phyloP scores from a whole-genome alignment of 1,140 invertebrate genomes.

The Tetramorium parvispinum region DNA sequence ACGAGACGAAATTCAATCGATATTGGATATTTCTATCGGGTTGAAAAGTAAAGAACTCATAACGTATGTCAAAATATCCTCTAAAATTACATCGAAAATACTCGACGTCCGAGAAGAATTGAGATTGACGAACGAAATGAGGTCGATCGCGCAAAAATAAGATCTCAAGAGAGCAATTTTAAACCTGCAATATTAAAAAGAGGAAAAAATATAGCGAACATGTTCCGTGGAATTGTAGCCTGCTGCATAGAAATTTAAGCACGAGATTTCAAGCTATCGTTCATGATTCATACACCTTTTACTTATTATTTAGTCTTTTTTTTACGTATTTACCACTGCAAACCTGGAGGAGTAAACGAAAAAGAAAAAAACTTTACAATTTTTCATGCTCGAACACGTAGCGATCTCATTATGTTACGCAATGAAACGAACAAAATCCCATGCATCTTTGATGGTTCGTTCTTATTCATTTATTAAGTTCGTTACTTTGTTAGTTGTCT shows the following conservation, averaged over 20 bases:
- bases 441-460: background rate
- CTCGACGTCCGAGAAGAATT: background rate
- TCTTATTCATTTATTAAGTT: slow-evolving; percentile 23
- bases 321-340: background rate
- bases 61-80: background rate
- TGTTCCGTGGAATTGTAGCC: background rate
- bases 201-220: background rate
- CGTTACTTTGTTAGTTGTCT: background rate
- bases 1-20: slow-evolving; percentile 16
- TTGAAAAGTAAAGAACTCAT: background rate
- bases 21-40: slow-evolving; percentile 27
- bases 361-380: background rate
- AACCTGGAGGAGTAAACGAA: background rate
- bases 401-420: background rate
- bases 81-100: background rate
- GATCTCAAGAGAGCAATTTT: background rate
- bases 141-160: background rate
- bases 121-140: background rate
- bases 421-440: slow-evolving; percentile 15
- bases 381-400: slow-evolving; percentile 5
- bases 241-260: background rate
- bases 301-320: background rate
- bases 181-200: background rate
- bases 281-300: background rate
- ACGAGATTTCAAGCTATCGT: background rate